A percentile compares a stretch with the other conserved stretches of the same genome.
phyloP scores from a whole-genome alignment of 2,888 invertebrate species.

The Doris montereyensis region DNA sequence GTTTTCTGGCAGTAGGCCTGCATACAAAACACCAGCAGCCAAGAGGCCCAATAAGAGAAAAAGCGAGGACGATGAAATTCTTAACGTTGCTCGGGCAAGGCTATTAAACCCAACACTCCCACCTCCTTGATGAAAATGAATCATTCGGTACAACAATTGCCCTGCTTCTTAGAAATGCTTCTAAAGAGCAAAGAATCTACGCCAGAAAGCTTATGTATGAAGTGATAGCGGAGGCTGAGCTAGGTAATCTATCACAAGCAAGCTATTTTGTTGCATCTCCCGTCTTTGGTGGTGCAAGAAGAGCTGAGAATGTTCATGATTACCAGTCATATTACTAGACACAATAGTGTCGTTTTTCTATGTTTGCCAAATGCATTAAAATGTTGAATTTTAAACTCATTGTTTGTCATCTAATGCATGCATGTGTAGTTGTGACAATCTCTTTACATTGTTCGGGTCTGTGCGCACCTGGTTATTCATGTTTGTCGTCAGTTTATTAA shows the following conservation, averaged over 20 bases:
- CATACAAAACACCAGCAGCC: constrained; percentile 2
- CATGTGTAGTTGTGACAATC: not conserved
- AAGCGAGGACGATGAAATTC: constrained; percentile 20
- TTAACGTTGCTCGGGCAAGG: constrained; percentile 22
- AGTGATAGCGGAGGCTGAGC: constrained; percentile 9
- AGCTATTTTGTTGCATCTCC: constrained; percentile 15
- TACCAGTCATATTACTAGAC: constrained; percentile 6
- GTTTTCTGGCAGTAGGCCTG: constrained; percentile 1
- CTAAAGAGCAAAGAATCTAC: constrained; percentile 23
- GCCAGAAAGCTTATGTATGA: constrained; percentile 23
- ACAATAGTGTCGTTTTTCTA: constrained; percentile 5
- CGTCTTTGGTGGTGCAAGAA: not conserved
- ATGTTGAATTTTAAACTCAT: not conserved
- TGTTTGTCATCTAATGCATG: not conserved
- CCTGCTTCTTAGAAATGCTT: constrained; percentile 17
- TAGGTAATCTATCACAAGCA: constrained; percentile 17
- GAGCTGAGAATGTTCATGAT: not conserved
- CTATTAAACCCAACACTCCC: constrained; percentile 21
- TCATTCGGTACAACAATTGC: constrained; percentile 13
- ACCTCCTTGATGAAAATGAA: constrained; percentile 23
- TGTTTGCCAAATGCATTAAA: constrained; percentile 4
- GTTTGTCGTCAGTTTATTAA: too few species aligned
- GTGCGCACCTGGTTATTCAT: not conserved
- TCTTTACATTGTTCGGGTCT: not conserved
- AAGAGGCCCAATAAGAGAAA: constrained; percentile 23